A percentile compares a stretch with the other conserved stretches of the same genome.
phyloP scores from a whole-genome alignment of 1,140 invertebrate species.

The Drosophila pseudoananassae region DNA sequence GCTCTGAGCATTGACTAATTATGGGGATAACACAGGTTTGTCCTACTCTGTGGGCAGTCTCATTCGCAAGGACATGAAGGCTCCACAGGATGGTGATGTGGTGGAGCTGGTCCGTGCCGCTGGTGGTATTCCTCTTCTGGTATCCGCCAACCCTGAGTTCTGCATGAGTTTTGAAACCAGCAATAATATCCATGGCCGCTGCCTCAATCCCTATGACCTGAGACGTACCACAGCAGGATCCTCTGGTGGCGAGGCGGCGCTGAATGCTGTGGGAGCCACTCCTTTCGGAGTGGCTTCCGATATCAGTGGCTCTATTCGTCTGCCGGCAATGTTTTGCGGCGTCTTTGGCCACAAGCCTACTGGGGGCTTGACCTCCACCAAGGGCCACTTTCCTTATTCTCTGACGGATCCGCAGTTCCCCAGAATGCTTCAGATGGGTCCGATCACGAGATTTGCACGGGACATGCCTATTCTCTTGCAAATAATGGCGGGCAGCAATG shows the following conservation, averaged over 20 bases:
- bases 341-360: constrained; percentile 95
- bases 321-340: constrained; percentile 94
- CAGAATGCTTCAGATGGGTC: constrained; percentile 87
- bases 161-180: constrained; percentile 90
- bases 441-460: constrained; percentile 90
- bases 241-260: constrained; percentile 90
- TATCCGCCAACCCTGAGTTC: constrained; percentile 93
- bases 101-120: constrained; percentile 87
- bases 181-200: constrained; percentile 89
- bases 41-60: constrained; percentile 88
- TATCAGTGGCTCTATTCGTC: constrained; percentile 94
- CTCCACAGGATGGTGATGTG: constrained; percentile 87
- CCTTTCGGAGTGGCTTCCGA: constrained; percentile 93
- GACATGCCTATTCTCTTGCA: constrained; percentile 90
- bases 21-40: constrained; percentile 26
- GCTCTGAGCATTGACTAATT: background rate
- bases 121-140: constrained; percentile 91
- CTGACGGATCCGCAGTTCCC: constrained; percentile 42
- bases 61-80: constrained; percentile 85
- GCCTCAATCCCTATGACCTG: constrained; percentile 91
- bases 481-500: constrained; percentile 85
- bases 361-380: constrained; percentile 85
- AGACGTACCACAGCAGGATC: constrained; percentile 89
- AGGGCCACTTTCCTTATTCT: constrained; percentile 86
- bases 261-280: constrained; percentile 90